Base-by-base conservation (phyloP, 1,140 invertebrate genomes). In the Diachasmimorpha longicaudata region DNA sequence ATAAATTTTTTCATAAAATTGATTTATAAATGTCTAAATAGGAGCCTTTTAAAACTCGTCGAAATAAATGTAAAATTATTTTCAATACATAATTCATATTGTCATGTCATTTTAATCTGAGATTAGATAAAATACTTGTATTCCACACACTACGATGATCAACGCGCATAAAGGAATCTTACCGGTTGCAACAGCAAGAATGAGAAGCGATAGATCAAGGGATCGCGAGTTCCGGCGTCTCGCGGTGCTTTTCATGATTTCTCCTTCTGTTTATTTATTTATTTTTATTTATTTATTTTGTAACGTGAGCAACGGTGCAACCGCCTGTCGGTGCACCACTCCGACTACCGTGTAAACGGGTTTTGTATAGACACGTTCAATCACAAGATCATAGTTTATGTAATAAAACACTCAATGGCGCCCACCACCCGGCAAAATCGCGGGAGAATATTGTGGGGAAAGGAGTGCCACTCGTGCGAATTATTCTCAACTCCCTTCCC, bases 171-270 rank as follows among this genome's bases (percentile, higher is more conserved):
- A 42, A 66, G 75, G 63, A 74, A 44, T 74, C 77, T 78, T 78
- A 78, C 77, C 77, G 68, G 72, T 68, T 70, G 75, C 71, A 58
- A 70, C 74, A 73, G 77, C 74, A 75, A 76, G 48, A 67, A 78
- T 70, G 73, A 76, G 25, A 71, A 78, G 71, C 69, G 71, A 70
- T 75, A 72, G 66, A 70, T 71, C 55, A 55, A 70, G 66, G 52
- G 71, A 76, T 74, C 42, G 68, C 39, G 46, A 73, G 71, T 76
- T 73, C 71, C 77, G 77, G 75, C 74, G 77, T 74, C 74, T 75
- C 74, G 77, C 77, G 44, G 77, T 78, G 70, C 77, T 78, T 78
- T 78, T 78, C 77, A 78, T 78, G 70, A 70, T 78, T 78, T 42
- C 58, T 55, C 16, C 25, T 75, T 46, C 11, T 19, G 31, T 72